These are phyloP conservation scores for Bothrops jararaca DNA, from an alignment of 2,113 vertebrate genomes.

Conservation along the genomic window DNA sequence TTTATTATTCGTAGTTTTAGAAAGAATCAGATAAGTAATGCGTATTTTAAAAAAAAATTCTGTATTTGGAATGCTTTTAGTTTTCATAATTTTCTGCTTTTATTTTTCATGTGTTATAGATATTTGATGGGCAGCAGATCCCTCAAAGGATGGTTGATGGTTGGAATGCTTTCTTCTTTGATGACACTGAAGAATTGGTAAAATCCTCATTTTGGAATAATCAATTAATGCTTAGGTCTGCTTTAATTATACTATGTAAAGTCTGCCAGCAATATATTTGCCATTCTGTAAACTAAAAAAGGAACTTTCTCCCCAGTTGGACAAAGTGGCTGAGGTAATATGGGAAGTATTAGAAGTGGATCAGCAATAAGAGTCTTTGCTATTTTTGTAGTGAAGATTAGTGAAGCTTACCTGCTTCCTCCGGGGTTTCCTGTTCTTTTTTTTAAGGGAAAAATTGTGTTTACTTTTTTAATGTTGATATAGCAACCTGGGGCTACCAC, in stretches of 20 bases:
- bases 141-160: conserved; percentile 97
- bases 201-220: conserved; percentile 51
- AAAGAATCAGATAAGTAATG: background rate
- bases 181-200: conserved; percentile 91
- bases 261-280: background rate
- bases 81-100: background rate
- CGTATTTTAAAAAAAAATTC: background rate
- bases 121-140: conserved; percentile 86
- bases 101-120: conserved; percentile 71
- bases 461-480: background rate
- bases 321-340: background rate
- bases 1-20: background rate
- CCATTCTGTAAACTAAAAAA: background rate
- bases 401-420: background rate
- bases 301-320: background rate
- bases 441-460: background rate
- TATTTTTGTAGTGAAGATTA: background rate
- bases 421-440: too few relatives aligned
- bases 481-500: background rate
- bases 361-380: background rate
- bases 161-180: conserved; percentile 97
- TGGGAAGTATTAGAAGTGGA: background rate
- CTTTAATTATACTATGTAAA: conserved; percentile 26
- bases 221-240: conserved; percentile 9
- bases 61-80: background rate